Conservation (phyloP, 2,888 invertebrate species). For the Heteropelma amictum region DNA sequence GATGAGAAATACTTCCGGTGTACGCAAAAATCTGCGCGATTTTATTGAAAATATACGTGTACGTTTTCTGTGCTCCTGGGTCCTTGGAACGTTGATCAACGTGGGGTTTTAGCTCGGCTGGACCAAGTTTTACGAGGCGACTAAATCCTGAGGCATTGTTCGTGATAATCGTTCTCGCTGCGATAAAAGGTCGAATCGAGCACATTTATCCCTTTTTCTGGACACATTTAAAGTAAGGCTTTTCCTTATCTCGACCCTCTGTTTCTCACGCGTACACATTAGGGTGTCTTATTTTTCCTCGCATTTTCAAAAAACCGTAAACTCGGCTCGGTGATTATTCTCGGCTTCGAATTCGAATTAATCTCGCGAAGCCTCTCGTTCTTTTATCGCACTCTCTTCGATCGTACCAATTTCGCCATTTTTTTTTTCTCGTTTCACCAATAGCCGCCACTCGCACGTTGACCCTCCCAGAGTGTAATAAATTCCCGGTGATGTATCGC, state of each 20-base stretch:
- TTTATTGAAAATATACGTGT: neutral
- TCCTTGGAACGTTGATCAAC: conserved; percentile 5
- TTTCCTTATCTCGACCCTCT: conserved; percentile 38
- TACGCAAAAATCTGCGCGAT: too few relatives aligned
- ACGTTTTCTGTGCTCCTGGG: neutral
- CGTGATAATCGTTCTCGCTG: conserved; percentile 48
- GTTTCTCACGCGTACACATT: neutral
- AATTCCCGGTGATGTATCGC: conserved; percentile 47
- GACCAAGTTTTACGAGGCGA: conserved; percentile 50
- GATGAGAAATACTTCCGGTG: too few relatives aligned
- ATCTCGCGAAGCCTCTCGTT: neutral
- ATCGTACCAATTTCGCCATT: conserved; percentile 4
- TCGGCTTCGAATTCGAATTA: neutral
- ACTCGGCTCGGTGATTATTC: conserved; percentile 7
- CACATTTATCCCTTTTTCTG: conserved; percentile 32
- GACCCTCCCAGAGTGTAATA: conserved; percentile 36
- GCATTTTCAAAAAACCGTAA: too few relatives aligned
- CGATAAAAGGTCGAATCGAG: conserved; percentile 46
- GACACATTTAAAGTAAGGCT: conserved; percentile 47
- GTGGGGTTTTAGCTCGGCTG: conserved; percentile 13
- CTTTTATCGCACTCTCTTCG: conserved; percentile 8
- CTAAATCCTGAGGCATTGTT: conserved; percentile 38
- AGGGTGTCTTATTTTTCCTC: neutral
- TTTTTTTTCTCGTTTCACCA: conserved; percentile 7
- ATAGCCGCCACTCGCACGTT: conserved; percentile 47